Evolutionary conservation across 2,888 invertebrate species (phyloP).

Genomic region (Alitta virens): DNA sequence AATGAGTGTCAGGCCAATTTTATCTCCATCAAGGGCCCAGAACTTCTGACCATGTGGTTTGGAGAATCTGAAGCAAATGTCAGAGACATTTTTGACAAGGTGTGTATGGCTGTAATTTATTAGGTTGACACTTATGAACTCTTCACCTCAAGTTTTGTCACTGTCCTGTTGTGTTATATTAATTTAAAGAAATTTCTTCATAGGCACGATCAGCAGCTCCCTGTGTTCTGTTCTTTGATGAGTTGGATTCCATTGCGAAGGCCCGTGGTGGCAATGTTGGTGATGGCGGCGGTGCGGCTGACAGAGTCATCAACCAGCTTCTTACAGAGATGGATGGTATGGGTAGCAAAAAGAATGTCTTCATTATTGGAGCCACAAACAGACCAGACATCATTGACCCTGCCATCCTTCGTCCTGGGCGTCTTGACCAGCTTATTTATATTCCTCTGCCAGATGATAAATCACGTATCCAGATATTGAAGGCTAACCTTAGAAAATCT

Average conservation of each 20-base stretch:
- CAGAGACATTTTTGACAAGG: conserved; percentile 98
- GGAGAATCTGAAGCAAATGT: conserved; percentile 99
- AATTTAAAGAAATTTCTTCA: background rate
- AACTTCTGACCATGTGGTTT: conserved; percentile 99
- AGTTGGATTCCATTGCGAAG: conserved; percentile 98
- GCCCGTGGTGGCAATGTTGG: conserved; percentile 95
- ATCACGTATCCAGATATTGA: conserved; percentile 93
- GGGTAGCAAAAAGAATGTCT: conserved; percentile 99
- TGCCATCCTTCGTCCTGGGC: conserved; percentile 96
- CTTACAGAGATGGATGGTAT: conserved; percentile 99
- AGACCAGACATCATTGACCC: conserved; percentile 94
- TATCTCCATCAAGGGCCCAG: conserved; percentile 96
- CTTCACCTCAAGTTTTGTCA: too few species aligned
- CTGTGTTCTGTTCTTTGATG: conserved; percentile 98
- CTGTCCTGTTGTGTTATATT: too few species aligned
- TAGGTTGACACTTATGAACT: too few species aligned
- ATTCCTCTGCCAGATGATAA: conserved; percentile 99
- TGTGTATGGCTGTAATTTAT: conserved; percentile 49
- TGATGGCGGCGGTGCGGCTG: conserved; percentile 97
- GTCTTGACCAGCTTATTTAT: conserved; percentile 98
- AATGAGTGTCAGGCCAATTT: conserved; percentile 99
- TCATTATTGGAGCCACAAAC: conserved; percentile 96
- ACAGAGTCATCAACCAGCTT: conserved; percentile 99
- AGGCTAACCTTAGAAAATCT: conserved; percentile 92
- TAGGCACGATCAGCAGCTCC: conserved; percentile 97